Base-by-base conservation (phyloP, 2,797 vertebrate species). In the Cephalopachus bancanus region DNA sequence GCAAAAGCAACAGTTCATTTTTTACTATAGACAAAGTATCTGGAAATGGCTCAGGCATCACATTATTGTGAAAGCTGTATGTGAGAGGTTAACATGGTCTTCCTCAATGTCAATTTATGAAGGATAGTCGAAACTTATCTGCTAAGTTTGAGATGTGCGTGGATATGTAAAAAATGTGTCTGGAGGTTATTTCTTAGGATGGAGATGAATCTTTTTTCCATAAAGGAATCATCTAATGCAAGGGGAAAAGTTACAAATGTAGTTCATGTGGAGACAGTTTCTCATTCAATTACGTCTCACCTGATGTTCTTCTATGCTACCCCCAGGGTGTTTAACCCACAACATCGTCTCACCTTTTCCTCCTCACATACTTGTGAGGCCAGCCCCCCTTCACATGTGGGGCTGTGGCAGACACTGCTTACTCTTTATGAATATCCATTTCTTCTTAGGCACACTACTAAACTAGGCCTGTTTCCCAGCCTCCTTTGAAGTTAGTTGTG, bases 61-160 rank as follows among this genome's bases (percentile, higher is more conserved):
- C 49, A 84, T 90, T 62, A 92, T 75, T 69, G 57, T 94, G 94
- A 94, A 92, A 93, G 44, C 49, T 87, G 7, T 86, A 30, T 74
- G 14, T 53, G 80, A 95, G 87, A 89, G 67, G 49, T 30, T 85
- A 62, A 83, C 87, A 75, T 33, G 57, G 57, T 94, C 51, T 91
- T 67, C 69, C 44, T 93, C 80, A 28, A 30, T 76, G 71, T 67
- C 51, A 64, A 15, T 84, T 90, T 93, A 81, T 89, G 76, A 93
- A 90, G 89, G 51, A 67, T 65, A 51, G 76, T 44, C 83, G 59
- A 84, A 95, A 85, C 96, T 85, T 84, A 87, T 89, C 37, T 84
- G 10, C 19, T 62, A 69, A 30, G n/a, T 74, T 3, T 69, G 67
- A 33, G 57, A 16, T 84, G 51, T 80, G 62, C 11, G 1, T 33